These are phyloP conservation scores for Drosophila tanythrix DNA, from an alignment of 2,888 invertebrate genomes.

Conservation along the genomic window DNA sequence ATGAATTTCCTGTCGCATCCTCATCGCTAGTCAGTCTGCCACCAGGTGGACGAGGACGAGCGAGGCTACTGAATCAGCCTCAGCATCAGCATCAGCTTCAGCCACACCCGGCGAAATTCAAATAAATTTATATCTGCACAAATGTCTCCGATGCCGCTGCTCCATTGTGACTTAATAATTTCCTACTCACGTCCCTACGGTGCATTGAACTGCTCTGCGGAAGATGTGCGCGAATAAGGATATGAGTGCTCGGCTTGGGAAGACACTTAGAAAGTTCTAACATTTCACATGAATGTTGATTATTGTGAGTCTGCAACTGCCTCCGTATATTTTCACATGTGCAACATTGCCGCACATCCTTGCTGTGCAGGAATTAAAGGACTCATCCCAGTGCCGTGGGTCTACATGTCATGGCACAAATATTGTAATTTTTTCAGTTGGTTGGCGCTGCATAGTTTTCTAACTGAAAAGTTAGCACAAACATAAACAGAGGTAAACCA, in stretches of 20 bases:
- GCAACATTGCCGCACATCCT: conserved; percentile 4
- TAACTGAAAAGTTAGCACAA: conserved; percentile 24
- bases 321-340: not conserved
- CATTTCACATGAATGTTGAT: conserved; percentile 32
- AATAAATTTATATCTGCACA: conserved; percentile 66
- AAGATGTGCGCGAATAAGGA: conserved; percentile 12
- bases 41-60: conserved; percentile 16
- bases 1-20: conserved; percentile 79
- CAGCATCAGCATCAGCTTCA: conserved; percentile 9
- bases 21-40: conserved; percentile 39
- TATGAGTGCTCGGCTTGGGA: not conserved
- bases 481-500: conserved; percentile 12
- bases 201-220: conserved; percentile 69
- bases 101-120: conserved; percentile 43
- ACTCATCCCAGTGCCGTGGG: conserved; percentile 14
- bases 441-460: conserved; percentile 29
- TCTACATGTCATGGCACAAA: conserved; percentile 40
- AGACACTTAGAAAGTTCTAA: conserved; percentile 33
- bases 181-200: conserved; percentile 71
- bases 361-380: not conserved
- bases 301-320: conserved; percentile 28
- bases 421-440: conserved; percentile 66
- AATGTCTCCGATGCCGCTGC: conserved; percentile 64
- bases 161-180: conserved; percentile 79
- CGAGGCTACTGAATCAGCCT: conserved; percentile 17